These are phyloP conservation scores for Typhlomys cinereus DNA, from an alignment of 2,113 vertebrate species.

Conservation along the genomic window DNA sequence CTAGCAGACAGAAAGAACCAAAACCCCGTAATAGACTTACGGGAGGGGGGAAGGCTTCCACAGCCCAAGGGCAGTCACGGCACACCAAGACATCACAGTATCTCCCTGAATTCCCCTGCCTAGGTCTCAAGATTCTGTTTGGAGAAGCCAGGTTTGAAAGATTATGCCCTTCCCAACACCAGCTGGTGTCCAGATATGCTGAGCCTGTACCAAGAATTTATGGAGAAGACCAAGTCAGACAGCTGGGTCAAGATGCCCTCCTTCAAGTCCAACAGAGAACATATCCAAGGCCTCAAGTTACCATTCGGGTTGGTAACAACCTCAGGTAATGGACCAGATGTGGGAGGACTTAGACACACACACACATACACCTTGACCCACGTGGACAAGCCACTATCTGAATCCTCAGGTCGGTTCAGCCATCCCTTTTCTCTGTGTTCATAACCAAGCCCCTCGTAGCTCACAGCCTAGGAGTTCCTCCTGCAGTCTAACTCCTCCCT, in stretches of 20 bases:
- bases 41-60: neutral
- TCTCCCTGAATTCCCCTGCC: neutral
- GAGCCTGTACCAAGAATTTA: slow-evolving; percentile 84
- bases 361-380: neutral
- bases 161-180: slow-evolving; percentile 89
- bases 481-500: neutral
- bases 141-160: slow-evolving; percentile 68
- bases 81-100: neutral
- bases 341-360: neutral
- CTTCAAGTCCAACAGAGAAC: slow-evolving; percentile 85
- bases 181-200: slow-evolving; percentile 89
- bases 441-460: neutral
- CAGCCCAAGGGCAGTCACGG: neutral
- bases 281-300: slow-evolving; percentile 79
- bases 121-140: slow-evolving; percentile 67
- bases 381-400: neutral
- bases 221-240: slow-evolving; percentile 80
- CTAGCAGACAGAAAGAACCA: neutral
- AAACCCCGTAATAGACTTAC: neutral
- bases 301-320: neutral
- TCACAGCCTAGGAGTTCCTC: neutral
- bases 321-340: slow-evolving; percentile 56
- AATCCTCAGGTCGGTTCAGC: neutral
- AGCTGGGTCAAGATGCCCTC: slow-evolving; percentile 89
- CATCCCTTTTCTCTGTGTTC: neutral